These are phyloP conservation scores for Platorchestia sp. DNA, from an alignment of 1,140 invertebrate species.

Conservation along the genomic window DNA sequence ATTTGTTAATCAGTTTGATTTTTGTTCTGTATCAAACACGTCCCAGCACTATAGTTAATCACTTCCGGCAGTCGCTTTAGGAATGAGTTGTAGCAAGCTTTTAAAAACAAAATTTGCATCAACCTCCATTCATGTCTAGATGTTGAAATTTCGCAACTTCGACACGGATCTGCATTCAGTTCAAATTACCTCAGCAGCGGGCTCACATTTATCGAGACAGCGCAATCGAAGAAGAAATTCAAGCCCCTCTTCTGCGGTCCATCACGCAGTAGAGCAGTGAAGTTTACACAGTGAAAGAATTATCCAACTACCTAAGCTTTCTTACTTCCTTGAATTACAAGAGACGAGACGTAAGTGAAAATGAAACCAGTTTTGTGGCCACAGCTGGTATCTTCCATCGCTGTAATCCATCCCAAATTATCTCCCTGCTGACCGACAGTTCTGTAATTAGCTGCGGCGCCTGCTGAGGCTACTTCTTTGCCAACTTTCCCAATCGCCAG, in stretches of 20 bases:
- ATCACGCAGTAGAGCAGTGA: not conserved
- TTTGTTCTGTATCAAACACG: too few species aligned
- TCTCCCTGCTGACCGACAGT: constrained; percentile 4
- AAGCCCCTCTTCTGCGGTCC: not conserved
- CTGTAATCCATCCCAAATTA: constrained; percentile 7
- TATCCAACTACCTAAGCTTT: not conserved
- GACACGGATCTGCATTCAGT: not conserved
- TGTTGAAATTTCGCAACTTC: too few species aligned
- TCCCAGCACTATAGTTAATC: too few species aligned
- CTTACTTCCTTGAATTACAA: not conserved
- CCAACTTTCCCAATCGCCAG: not conserved
- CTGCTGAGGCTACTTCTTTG: not conserved
- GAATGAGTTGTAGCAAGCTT: too few species aligned
- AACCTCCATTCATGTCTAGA: too few species aligned
- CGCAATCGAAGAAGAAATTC: not conserved
- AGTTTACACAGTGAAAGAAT: not conserved
- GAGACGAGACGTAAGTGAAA: not conserved
- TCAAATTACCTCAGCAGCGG: not conserved
- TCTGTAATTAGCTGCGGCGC: constrained; percentile 20
- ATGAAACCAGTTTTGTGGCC: not conserved
- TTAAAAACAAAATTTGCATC: too few species aligned
- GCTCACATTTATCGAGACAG: not conserved
- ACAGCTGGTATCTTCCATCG: not conserved
- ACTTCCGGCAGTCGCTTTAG: too few species aligned
- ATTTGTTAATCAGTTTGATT: too few species aligned